Percentiles rank a stretch among this genome's conserved stretches.
These are phyloP conservation scores for Apis dorsata DNA, from an alignment of 1,140 invertebrate species.

Conservation along the genomic window DNA sequence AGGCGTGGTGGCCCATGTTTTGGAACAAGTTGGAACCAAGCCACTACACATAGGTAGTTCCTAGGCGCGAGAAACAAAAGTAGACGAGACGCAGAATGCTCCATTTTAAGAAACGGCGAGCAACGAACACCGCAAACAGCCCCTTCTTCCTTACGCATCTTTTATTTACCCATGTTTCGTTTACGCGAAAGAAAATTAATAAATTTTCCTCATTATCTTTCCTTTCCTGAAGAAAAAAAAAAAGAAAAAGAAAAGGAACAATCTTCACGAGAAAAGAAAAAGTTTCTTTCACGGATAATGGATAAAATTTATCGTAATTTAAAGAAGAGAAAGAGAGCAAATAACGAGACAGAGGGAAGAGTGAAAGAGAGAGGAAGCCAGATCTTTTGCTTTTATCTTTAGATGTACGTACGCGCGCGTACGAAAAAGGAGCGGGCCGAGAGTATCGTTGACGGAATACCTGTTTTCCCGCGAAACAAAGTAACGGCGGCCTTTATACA, in stretches of 20 bases:
- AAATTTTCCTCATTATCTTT: no score
- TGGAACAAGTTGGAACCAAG: slow-evolving; percentile 55
- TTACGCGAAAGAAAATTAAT: no score
- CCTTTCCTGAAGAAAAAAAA: no score
- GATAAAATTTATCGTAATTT: no score
- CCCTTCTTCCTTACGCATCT: no score
- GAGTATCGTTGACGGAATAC: slow-evolving; percentile 27
- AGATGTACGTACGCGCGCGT: background rate
- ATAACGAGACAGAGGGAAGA: no score
- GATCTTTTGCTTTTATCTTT: slow-evolving; percentile 1
- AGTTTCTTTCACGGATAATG: no score
- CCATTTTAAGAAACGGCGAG: slow-evolving; percentile 39
- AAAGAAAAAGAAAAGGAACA: no score
- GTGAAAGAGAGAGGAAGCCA: background rate
- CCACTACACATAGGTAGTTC: slow-evolving; percentile 30
- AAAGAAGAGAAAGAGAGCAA: no score
- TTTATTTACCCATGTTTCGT: no score
- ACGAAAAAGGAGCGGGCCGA: background rate
- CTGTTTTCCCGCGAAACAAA: slow-evolving; percentile 25
- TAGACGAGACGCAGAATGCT: background rate
- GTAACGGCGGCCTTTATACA: slow-evolving; percentile 39
- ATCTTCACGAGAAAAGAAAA: no score
- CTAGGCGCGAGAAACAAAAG: background rate
- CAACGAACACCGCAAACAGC: no score
- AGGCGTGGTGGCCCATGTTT: slow-evolving; percentile 41